A percentile compares a stretch with the other conserved stretches of the same genome.
phyloP scores from a whole-genome alignment of 1,140 invertebrate species.

The Hydropsyche tenuis region DNA sequence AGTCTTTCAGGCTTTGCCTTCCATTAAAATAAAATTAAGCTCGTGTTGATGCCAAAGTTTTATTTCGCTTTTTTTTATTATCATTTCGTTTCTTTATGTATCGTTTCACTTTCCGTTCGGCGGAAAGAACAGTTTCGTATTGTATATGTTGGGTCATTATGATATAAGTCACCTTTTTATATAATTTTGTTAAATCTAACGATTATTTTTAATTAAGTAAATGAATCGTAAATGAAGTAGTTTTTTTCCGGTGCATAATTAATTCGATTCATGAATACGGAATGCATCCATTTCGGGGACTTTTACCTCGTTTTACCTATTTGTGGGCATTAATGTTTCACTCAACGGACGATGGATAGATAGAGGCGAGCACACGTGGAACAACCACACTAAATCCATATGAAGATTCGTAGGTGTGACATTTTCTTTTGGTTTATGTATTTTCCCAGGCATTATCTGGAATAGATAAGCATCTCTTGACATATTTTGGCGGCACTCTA shows the following conservation, averaged over 20 bases:
- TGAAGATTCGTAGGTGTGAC: slow-evolving; percentile 63
- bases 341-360: slow-evolving; percentile 32
- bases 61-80: slow-evolving; percentile 17
- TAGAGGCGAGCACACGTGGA: slow-evolving; percentile 56
- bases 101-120: too few relatives aligned
- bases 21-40: slow-evolving; percentile 42
- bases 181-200: too few relatives aligned
- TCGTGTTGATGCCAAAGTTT: slow-evolving; percentile 31
- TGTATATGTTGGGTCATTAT: too few relatives aligned
- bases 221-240: too few relatives aligned
- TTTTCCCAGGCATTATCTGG: slow-evolving; percentile 65
- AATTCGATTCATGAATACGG: slow-evolving; percentile 21
- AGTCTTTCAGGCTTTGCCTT: slow-evolving; percentile 40
- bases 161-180: too few relatives aligned
- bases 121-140: too few relatives aligned
- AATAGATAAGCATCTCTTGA: slow-evolving; percentile 64
- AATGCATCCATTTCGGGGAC: slow-evolving; percentile 12
- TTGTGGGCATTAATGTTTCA: slow-evolving; percentile 46
- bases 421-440: slow-evolving; percentile 64
- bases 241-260: slow-evolving; percentile 24
- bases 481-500: slow-evolving; percentile 64
- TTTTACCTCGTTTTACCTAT: slow-evolving; percentile 27
- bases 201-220: too few relatives aligned
- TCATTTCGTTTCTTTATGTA: too few relatives aligned
- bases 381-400: slow-evolving; percentile 56